These are phyloP conservation scores for Pseudonaja textilis DNA, from an alignment of 2,113 vertebrate genomes.

Conservation along the genomic window DNA sequence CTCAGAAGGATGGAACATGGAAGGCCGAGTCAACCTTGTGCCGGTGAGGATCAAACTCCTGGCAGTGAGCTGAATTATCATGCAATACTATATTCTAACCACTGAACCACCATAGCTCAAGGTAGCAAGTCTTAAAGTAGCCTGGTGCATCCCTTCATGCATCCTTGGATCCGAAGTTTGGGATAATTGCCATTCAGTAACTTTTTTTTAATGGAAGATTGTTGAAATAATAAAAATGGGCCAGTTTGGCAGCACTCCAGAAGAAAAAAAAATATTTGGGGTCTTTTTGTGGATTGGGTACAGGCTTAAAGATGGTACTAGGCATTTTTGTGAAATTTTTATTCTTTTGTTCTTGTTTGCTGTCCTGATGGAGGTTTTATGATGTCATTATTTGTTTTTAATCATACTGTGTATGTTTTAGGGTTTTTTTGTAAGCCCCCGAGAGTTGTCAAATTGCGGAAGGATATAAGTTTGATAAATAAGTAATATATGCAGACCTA, in stretches of 20 bases:
- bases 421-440: not conserved
- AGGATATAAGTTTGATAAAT: not conserved
- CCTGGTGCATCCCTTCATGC: not conserved
- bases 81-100: not conserved
- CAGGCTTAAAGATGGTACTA: not conserved
- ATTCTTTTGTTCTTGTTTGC: not conserved
- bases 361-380: not conserved
- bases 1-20: not conserved
- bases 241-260: not conserved
- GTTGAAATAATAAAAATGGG: not conserved
- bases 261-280: not conserved
- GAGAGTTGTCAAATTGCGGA: not conserved
- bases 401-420: not conserved
- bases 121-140: not conserved
- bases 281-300: not conserved
- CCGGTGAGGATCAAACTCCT: not conserved
- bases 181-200: not conserved
- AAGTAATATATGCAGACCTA: not conserved
- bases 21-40: not conserved
- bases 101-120: not conserved
- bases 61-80: not conserved
- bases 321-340: not conserved
- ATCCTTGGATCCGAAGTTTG: not conserved
- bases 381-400: not conserved
- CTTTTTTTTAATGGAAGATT: not conserved